Percentiles rank a stretch among this genome's conserved stretches.
Conservation (phyloP, 1,140 invertebrate species). For the Sinonovacula constricta region DNA sequence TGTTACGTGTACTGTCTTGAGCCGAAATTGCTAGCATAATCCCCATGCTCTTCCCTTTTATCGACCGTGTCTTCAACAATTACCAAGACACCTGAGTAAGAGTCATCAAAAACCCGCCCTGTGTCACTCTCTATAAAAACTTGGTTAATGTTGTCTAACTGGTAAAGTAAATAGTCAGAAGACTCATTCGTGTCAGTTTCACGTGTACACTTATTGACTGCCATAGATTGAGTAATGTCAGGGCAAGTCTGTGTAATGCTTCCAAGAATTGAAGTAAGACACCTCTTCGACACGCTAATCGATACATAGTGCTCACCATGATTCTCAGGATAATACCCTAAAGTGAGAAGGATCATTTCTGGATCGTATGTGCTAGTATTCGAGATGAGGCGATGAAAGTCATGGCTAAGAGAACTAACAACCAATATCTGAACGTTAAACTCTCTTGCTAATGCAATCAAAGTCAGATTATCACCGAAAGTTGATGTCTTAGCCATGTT, state of each 20-base stretch:
- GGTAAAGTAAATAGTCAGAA: background rate
- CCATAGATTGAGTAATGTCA: background rate
- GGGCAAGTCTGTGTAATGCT: background rate
- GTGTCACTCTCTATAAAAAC: background rate
- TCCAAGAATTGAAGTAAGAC: background rate
- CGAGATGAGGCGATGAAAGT: background rate
- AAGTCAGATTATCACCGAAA: background rate
- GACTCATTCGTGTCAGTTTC: background rate
- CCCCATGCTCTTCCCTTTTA: too few relatives aligned
- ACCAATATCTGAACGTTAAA: background rate
- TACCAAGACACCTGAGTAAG: too few relatives aligned
- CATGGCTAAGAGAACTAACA: background rate
- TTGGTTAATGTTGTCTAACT: background rate
- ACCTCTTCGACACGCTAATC: background rate
- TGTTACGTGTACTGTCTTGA: background rate
- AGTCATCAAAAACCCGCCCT: background rate
- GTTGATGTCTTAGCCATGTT: background rate
- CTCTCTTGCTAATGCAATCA: background rate
- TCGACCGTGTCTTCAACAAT: too few relatives aligned
- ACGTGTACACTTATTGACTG: background rate
- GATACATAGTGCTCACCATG: constrained; percentile 7
- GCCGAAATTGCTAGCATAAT: too few relatives aligned
- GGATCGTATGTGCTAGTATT: background rate
- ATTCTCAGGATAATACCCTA: constrained; percentile 3
- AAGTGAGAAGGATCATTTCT: background rate